Conservation (phyloP, 2,797 vertebrate genomes). For the Phrynocephalus vlangalii region DNA sequence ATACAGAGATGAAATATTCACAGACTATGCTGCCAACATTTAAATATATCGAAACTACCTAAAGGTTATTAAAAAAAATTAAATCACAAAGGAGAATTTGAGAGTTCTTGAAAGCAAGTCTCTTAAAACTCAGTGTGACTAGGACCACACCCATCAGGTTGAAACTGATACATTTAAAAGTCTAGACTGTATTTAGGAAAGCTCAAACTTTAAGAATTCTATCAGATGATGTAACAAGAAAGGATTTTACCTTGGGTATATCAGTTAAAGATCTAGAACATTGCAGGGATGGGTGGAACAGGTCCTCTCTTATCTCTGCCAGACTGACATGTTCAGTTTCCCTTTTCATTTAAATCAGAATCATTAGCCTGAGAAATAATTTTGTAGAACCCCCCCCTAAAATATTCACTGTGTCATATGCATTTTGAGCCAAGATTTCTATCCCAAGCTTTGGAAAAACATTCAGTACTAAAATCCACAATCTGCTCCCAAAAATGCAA, state of each 20-base stretch:
- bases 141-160: too few species aligned
- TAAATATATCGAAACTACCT: too few species aligned
- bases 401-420: background rate
- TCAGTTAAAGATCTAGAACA: too few species aligned
- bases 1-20: too few species aligned
- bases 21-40: too few species aligned
- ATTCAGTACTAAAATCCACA: background rate
- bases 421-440: background rate
- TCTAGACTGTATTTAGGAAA: background rate
- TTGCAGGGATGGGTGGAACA: background rate
- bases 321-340: background rate
- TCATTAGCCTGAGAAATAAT: background rate
- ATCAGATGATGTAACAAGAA: too few species aligned
- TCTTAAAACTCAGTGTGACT: too few species aligned
- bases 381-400: background rate
- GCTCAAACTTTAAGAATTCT: too few species aligned
- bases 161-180: background rate
- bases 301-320: background rate
- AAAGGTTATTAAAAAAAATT: too few species aligned
- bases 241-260: too few species aligned
- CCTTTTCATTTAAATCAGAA: background rate
- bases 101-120: too few species aligned
- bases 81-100: too few species aligned
- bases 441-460: background rate
- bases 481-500: background rate